Evolutionary conservation across 2,888 invertebrate species (phyloP).

Genomic region (Ramazzottius varieornatus): DNA sequence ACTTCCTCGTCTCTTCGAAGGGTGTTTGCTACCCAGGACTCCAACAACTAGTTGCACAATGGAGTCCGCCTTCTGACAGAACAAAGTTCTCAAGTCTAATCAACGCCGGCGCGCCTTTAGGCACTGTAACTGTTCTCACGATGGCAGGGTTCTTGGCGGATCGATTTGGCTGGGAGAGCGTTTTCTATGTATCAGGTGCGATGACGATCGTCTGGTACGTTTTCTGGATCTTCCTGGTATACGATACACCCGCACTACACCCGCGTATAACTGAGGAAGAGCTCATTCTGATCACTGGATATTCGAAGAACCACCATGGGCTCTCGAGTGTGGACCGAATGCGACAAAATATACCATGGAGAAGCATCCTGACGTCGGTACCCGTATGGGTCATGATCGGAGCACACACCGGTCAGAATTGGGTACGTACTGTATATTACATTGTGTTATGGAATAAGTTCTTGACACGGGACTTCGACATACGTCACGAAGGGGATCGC

Average conservation of each 20-base stretch:
- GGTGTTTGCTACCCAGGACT: not conserved
- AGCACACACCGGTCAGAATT: not conserved
- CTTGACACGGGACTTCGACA: too few relatives aligned
- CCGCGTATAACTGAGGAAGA: slow-evolving; percentile 9
- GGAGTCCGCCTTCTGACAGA: not conserved
- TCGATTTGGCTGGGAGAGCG: slow-evolving; percentile 8
- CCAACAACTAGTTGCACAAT: not conserved
- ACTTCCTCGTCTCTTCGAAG: too few relatives aligned
- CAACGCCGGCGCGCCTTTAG: not conserved
- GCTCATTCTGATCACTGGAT: slow-evolving; percentile 9
- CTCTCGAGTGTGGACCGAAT: not conserved
- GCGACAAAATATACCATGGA: not conserved
- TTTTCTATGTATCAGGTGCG: slow-evolving; percentile 11
- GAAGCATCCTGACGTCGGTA: not conserved
- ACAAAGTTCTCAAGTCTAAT: not conserved
- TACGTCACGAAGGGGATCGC: too few relatives aligned
- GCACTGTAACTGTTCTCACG: slow-evolving; percentile 9
- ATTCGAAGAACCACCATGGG: slow-evolving; percentile 9
- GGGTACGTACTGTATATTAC: too few relatives aligned
- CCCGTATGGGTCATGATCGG: not conserved
- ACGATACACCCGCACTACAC: slow-evolving; percentile 10
- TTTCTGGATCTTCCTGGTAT: slow-evolving; percentile 11
- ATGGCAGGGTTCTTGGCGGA: slow-evolving; percentile 10
- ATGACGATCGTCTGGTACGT: slow-evolving; percentile 9
- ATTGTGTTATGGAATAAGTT: too few relatives aligned